A percentile compares a stretch with the other conserved stretches of the same genome.
These are phyloP conservation scores for Limnephilus lunatus DNA, from an alignment of 2,888 invertebrate species.

Conservation along the genomic window DNA sequence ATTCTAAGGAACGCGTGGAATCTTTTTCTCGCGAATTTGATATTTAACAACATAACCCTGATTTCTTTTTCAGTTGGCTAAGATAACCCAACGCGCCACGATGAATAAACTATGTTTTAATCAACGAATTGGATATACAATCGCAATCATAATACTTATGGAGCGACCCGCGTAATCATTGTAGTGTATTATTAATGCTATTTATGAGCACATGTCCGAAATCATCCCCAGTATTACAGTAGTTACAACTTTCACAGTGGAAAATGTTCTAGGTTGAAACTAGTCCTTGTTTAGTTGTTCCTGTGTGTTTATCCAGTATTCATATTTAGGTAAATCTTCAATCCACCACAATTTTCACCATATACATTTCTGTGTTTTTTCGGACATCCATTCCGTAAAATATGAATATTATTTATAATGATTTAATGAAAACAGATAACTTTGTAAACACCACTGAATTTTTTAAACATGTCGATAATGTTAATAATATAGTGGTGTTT, in stretches of 20 bases:
- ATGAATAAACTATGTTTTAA: neutral
- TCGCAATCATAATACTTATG: neutral
- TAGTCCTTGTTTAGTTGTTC: no score
- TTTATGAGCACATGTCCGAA: neutral
- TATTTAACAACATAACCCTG: neutral
- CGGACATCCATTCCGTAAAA: no score
- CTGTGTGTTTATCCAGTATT: no score
- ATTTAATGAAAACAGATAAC: no score
- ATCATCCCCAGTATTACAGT: neutral
- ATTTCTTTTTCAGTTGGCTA: neutral
- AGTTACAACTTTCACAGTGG: neutral
- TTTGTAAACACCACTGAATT: no score
- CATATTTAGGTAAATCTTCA: no score
- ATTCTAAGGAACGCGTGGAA: neutral
- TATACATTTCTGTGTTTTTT: no score
- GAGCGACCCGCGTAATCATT: neutral
- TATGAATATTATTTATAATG: no score
- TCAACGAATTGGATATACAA: neutral
- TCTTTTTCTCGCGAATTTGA: neutral
- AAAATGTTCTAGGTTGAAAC: no score
- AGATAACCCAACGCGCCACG: neutral
- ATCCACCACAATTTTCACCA: no score
- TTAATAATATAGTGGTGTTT: no score
- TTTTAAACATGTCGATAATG: no score
- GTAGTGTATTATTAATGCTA: neutral